Base-by-base conservation (phyloP, 2,888 invertebrate genomes). In the Gnatocerus cornutus region DNA sequence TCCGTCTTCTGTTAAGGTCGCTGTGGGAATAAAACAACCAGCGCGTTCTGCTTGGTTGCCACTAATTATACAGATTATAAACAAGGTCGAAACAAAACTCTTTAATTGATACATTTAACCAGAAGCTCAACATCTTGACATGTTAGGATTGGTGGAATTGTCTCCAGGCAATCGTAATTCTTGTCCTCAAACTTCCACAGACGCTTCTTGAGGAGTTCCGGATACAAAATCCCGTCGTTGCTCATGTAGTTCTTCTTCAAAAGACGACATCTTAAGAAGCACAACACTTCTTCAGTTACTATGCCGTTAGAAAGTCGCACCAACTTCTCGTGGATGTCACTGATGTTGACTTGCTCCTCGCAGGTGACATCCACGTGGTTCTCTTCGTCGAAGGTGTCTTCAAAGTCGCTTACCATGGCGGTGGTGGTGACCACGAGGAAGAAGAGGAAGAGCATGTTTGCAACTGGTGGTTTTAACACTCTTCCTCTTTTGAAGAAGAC, bases 171-270 rank as follows among this genome's bases (percentile, higher is more conserved):
- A 12, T 41, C 41, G 3, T 10, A 41, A 10, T 12, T 41, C 13
- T 41, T 41, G 3, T 41, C 41, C n/a, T n/a, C n/a, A n/a, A n/a
- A n/a, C n/a, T n/a, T n/a, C 5, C 5, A 41, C 3, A 41, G 6
- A 6, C 12, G n/a, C 6, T 41, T 41, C 12, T 41, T 41, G 5
- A 41, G 2, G 3, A 41, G 13, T 13, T 41, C 41, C 6, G 41
- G 41, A 12, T 41, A 41, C 6, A 41, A 2, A 6, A 13, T 12
- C 41, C 41, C 41, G 41, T 41, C 12, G 3, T 41, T 2, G 6
- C 41, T 13, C 41, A 41, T 41, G 12, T 41, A 41, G 13, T 41
- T 41, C 10, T 41, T 41, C 41, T 41, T 41, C 41, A 41, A 41
- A 7, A 41, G 13, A 1, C 41, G 41, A 41, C 41, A 41, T 10